Conservation (phyloP, 2,797 vertebrate species). For the Macropus fuliginosus region DNA sequence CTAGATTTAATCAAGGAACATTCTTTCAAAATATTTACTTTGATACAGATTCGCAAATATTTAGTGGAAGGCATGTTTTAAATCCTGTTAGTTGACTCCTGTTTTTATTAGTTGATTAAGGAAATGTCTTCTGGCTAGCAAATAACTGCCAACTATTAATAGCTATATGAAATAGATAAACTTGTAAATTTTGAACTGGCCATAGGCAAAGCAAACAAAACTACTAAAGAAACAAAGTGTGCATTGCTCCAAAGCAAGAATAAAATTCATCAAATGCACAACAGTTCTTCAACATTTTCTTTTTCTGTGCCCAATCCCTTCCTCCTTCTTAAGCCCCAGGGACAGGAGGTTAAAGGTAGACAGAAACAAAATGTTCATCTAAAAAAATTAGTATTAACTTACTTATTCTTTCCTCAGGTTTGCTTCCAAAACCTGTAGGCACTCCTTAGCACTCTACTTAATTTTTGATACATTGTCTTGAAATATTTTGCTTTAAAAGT, state of each 20-base stretch:
- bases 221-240: neutral
- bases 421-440: neutral
- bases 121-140: neutral
- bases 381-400: neutral
- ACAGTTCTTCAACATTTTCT: neutral
- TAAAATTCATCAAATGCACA: neutral
- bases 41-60: constrained; percentile 6
- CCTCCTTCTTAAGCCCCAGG: neutral
- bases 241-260: neutral
- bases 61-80: neutral
- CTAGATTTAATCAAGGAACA: neutral
- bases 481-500: constrained; percentile 25
- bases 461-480: neutral
- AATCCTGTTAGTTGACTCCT: neutral
- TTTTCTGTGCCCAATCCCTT: neutral
- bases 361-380: neutral
- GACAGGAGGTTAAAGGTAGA: neutral
- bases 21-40: neutral
- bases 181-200: neutral
- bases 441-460: neutral
- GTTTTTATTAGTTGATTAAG: neutral
- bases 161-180: neutral
- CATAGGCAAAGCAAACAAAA: neutral
- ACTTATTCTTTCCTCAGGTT: neutral
- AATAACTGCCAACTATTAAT: neutral